Conservation (phyloP, 1,140 invertebrate genomes). For the Drosophila pseudoobscura region DNA sequence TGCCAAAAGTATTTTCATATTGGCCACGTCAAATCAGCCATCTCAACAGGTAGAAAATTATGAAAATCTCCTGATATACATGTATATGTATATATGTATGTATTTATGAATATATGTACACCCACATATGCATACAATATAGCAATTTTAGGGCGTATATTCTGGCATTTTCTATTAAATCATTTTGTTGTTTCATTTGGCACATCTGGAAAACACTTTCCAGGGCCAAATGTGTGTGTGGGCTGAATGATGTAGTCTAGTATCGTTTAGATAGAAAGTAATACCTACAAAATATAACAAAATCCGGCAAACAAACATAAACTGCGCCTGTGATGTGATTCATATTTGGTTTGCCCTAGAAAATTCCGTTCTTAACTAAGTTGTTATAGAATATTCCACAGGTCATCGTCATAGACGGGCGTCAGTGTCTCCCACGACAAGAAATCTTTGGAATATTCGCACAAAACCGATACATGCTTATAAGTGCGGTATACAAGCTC, state of each 20-base stretch:
- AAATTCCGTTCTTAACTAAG: neutral
- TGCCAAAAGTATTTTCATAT: conserved; percentile 61
- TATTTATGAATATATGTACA: neutral
- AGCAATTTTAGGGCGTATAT: conserved; percentile 23
- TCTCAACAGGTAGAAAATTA: conserved; percentile 63
- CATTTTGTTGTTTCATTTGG: conserved; percentile 2
- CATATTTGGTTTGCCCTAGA: conserved; percentile 15
- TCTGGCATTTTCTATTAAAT: conserved; percentile 53
- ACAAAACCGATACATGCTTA: conserved; percentile 13
- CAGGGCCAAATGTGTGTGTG: conserved; percentile 4
- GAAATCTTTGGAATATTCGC: conserved; percentile 15
- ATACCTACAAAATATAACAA: neutral
- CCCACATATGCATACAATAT: too few relatives aligned
- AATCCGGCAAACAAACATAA: conserved; percentile 1
- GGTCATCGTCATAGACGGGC: conserved; percentile 29
- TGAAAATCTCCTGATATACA: conserved; percentile 21
- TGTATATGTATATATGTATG: neutral
- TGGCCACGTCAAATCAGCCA: conserved; percentile 46
- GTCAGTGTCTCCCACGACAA: conserved; percentile 31
- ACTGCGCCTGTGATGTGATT: neutral
- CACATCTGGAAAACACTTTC: neutral
- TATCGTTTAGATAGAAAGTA: conserved; percentile 8
- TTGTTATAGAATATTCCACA: conserved; percentile 53
- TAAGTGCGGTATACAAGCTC: conserved; percentile 19
- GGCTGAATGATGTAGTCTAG: neutral